Evolutionary conservation across 1,140 invertebrate genomes (phyloP), one percentile per base, ranked within the genome.

Genomic region (Leptopilina clavipes): DNA sequence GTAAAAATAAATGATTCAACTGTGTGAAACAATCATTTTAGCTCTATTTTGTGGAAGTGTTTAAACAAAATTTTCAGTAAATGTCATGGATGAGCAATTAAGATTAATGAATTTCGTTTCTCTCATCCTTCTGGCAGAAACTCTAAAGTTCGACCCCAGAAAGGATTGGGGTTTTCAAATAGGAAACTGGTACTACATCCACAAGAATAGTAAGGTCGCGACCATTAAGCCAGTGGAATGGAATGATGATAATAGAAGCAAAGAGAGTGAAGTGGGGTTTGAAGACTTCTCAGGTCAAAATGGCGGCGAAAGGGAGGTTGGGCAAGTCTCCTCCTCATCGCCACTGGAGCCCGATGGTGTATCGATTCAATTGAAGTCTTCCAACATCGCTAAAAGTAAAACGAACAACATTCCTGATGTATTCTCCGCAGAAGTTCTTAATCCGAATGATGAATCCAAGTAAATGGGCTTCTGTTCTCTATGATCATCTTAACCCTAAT

Each of bases 111-210:
- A 31, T 31, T 31, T 31, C 45, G 14, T 48, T 48, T 48, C n/a
- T n/a, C n/a, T n/a, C n/a, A n/a, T n/a, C n/a, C 14, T 14, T 44
- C 70, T 80, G 81, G 11, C 70, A 87, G 86, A 81, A 37, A 82
- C 44, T 2, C 3, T 87, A 19, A 59, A 73, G 3, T 84, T 87
- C 19, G 78, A 87, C 71, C 81, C 83, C n/a, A n/a, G 19, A 1
- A 65, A 73, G n/a, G 86, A 89, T 79, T 86, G 84, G 84, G 86
- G 85, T 11, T 86, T 88, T 52, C 86, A 76, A 14, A 8, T 89
- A 43, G 86, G 85, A 3, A 82, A 82, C 17, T 89, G 87, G 88
- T 87, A 86, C 56, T 76, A 87, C 18, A 87, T 88, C 56, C 78
- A 76, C 12, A 22, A 59, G 3, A 59, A 22, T 22, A 25, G 22